Evolutionary conservation across 2,113 vertebrate genomes (phyloP).

Genomic region (Oryzias javanicus): DNA sequence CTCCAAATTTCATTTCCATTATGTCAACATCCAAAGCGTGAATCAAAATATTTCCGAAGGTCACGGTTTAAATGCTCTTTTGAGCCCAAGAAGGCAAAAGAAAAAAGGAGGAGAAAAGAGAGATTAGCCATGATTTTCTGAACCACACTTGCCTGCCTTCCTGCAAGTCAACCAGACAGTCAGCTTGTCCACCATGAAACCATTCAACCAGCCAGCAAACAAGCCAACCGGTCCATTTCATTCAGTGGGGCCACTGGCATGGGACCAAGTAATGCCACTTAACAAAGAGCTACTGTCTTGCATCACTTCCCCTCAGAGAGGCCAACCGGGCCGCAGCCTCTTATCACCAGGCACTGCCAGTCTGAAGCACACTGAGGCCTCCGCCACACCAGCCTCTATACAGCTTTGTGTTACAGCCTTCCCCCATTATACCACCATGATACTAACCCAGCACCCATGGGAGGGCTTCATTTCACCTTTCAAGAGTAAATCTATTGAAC

Average conservation of each 20-base stretch:
- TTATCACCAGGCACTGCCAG: conserved; percentile 77
- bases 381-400: conserved; percentile 40
- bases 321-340: conserved; percentile 63
- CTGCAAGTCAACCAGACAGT: conserved; percentile 63
- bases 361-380: conserved; percentile 59
- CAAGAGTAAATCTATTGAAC: conserved; percentile 31
- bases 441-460: conserved; percentile 32
- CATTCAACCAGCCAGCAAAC: conserved; percentile 66
- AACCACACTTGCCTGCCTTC: conserved; percentile 49
- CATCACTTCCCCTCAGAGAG: conserved; percentile 75
- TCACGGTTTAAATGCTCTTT: conserved; percentile 36
- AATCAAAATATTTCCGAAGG: conserved; percentile 31
- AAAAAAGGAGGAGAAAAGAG: conserved; percentile 47
- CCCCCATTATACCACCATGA: conserved; percentile 48
- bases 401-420: conserved; percentile 38
- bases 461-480: conserved; percentile 41
- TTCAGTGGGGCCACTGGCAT: conserved; percentile 73
- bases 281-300: conserved; percentile 83
- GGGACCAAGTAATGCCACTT: conserved; percentile 72
- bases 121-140: conserved; percentile 65
- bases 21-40: conserved; percentile 9
- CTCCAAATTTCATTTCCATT: conserved; percentile 19
- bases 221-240: conserved; percentile 69
- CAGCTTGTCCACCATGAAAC: conserved; percentile 59
- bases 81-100: conserved; percentile 21